Evolutionary conservation across 2,888 invertebrate genomes (phyloP), one percentile per base, ranked within the genome.

Genomic region (Eristalis intricaria): DNA sequence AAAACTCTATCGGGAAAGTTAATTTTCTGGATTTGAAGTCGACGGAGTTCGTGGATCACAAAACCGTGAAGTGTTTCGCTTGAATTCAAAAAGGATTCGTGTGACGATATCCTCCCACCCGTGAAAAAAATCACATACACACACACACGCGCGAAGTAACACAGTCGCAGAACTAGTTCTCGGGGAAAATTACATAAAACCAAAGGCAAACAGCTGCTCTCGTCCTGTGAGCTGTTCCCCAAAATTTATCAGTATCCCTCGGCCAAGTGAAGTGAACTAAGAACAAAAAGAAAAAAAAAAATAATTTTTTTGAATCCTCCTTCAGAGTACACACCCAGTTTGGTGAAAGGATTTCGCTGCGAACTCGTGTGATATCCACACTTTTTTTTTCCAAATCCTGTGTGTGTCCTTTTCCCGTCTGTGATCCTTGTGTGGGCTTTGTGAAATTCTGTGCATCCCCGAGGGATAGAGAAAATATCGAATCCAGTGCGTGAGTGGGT

Each of bases 161-260:
- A 26, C 26, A 26, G 26, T 26, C 26, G 32, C 13, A 5, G 35
- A 65, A 2, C 66, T 15, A 38, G 60, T 63, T 50, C 19, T 50
- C 19, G 7, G 66, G 8, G 65, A 73, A 83, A 87, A 84, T 84
- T 87, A 87, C 73, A 87, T 87, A 87, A 84, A 86, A 84, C 1
- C 76, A 79, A 80, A 86, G 80, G 78, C 84, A 87, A 87, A 88
- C 88, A 88, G 88, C 88, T 88, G 88, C 88, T 88, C 79, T 80
- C 81, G 81, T 88, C 80, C 77, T 84, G 69, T 84, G 80, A 80
- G 68, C 80, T 81, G 65, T 61, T 61, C 64, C 64, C 83, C 23
- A 43, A 79, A 66, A 60, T 79, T 26, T 80, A 87, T 86, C 83
- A 61, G 65, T 76, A 68, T 79, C 75, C 74, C 23, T 63, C 50